Percentiles rank a stretch among this genome's conserved stretches.
These are phyloP conservation scores for Rana temporaria DNA, from an alignment of 2,113 vertebrate species.

Conservation along the genomic window DNA sequence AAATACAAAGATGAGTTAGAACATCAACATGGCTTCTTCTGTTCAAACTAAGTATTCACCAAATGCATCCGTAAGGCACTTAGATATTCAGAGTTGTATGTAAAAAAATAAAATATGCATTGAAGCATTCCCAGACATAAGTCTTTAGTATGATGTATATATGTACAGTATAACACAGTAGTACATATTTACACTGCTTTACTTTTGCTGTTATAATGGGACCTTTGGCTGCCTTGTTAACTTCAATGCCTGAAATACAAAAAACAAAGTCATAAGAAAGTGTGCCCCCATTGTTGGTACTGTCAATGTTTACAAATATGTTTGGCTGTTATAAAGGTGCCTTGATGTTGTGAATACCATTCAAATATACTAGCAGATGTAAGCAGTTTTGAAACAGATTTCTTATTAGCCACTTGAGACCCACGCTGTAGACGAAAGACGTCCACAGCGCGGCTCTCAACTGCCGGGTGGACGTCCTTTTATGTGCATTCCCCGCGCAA, in stretches of 20 bases:
- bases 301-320: too few relatives aligned
- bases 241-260: conserved; percentile 78
- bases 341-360: too few relatives aligned
- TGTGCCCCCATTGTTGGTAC: too few relatives aligned
- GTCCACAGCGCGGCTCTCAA: too few relatives aligned
- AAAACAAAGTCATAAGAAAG: not conserved
- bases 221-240: conserved; percentile 78
- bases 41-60: conserved; percentile 65
- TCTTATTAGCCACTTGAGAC: too few relatives aligned
- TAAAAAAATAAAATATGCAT: conserved; percentile 84
- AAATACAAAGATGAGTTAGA: conserved; percentile 63
- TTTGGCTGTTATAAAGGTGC: too few relatives aligned
- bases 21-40: conserved; percentile 66
- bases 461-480: too few relatives aligned
- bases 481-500: too few relatives aligned
- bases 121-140: conserved; percentile 71
- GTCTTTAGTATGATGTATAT: conserved; percentile 65
- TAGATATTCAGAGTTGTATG: conserved; percentile 68
- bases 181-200: conserved; percentile 71
- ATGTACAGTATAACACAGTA: conserved; percentile 64
- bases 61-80: conserved; percentile 81
- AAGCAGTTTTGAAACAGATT: too few relatives aligned
- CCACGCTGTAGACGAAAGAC: too few relatives aligned
- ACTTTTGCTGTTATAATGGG: conserved; percentile 74
- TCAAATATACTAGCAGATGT: too few relatives aligned